Percentiles rank a stretch among this genome's conserved stretches.
These are phyloP conservation scores for Ambastaia sidthimunki DNA, from an alignment of 2,797 vertebrate species.

Conservation along the genomic window DNA sequence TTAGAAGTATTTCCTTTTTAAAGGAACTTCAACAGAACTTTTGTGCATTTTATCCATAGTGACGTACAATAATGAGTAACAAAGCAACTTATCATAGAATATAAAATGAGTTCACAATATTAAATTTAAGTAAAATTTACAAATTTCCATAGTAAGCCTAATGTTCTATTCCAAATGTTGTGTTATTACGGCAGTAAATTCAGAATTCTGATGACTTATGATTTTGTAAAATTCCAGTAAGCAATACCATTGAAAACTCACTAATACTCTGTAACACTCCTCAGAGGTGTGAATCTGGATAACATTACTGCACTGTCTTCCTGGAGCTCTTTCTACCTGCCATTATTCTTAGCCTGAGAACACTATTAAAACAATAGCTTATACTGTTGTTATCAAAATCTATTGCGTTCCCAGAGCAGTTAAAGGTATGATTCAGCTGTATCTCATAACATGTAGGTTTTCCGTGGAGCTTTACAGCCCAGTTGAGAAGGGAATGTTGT, in stretches of 20 bases:
- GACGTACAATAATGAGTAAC: no score
- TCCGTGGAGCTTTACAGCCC: slow-evolving; percentile 9
- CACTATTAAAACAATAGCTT: slow-evolving; percentile 25
- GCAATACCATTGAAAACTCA: neutral
- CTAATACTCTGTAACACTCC: neutral
- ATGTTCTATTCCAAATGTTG: neutral
- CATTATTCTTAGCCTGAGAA: slow-evolving; percentile 2
- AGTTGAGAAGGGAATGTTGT: slow-evolving; percentile 3
- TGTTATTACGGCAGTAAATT: neutral
- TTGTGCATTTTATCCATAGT: no score
- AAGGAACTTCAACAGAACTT: no score
- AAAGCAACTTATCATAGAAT: no score
- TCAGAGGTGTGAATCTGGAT: neutral
- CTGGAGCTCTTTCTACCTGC: slow-evolving; percentile 10
- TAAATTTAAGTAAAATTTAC: no score
- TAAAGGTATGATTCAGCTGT: neutral
- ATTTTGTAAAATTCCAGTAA: neutral
- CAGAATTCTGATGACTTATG: neutral
- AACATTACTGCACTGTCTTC: neutral
- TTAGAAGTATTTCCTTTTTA: no score
- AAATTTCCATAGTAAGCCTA: neutral
- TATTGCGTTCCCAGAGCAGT: slow-evolving; percentile 9
- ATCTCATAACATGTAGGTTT: slow-evolving; percentile 16
- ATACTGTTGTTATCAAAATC: slow-evolving; percentile 1
- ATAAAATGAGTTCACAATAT: no score